Evolutionary conservation across 2,888 invertebrate genomes (phyloP).

Genomic region (Latrodectus elegans): DNA sequence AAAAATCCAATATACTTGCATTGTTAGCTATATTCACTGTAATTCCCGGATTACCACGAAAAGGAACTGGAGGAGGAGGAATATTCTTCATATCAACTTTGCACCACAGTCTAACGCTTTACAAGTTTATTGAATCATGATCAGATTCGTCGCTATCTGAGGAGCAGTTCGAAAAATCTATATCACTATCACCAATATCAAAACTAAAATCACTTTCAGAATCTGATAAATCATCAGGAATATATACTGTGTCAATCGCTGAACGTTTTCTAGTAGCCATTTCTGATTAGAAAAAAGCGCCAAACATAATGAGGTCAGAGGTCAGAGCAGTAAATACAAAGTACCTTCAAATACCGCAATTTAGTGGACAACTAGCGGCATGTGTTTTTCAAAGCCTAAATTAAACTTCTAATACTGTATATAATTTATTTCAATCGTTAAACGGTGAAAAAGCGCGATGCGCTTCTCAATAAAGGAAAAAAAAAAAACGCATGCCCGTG

Average conservation of each 20-base stretch:
- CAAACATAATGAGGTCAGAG: too few relatives aligned
- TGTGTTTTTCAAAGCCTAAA: background rate
- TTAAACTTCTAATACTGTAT: background rate
- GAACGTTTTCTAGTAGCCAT: too few relatives aligned
- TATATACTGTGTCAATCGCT: too few relatives aligned
- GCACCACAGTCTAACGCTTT: slow-evolving; percentile 33
- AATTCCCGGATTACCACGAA: slow-evolving; percentile 15
- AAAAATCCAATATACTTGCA: slow-evolving; percentile 6
- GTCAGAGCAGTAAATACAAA: too few relatives aligned
- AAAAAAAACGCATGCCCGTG: background rate
- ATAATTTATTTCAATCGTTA: background rate
- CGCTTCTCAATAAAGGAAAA: background rate
- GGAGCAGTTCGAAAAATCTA: too few relatives aligned
- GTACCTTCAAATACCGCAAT: slow-evolving; percentile 18
- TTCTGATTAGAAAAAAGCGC: too few relatives aligned
- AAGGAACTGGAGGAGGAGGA: slow-evolving; percentile 9
- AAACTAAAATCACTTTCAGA: too few relatives aligned
- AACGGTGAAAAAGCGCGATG: too few relatives aligned
- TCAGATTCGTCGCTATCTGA: too few relatives aligned
- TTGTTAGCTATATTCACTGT: slow-evolving; percentile 23
- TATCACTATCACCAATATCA: too few relatives aligned
- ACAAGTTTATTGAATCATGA: too few relatives aligned
- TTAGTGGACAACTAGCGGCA: slow-evolving; percentile 5
- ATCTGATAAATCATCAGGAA: too few relatives aligned
- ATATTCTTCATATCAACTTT: slow-evolving; percentile 21